These are phyloP conservation scores for Ennomos quercinarius DNA, from an alignment of 2,888 invertebrate genomes.

Conservation along the genomic window DNA sequence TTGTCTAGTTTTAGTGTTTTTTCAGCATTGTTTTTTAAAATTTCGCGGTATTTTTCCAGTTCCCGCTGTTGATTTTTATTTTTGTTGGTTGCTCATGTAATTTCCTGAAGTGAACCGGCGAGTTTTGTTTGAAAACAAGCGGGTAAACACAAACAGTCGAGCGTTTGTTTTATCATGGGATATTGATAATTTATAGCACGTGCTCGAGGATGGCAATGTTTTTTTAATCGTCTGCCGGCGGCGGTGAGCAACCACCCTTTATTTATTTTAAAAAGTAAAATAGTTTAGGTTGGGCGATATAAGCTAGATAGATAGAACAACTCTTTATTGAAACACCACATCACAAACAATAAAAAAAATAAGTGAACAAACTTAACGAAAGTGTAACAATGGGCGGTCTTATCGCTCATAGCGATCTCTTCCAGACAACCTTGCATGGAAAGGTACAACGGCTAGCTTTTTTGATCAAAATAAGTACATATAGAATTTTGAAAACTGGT, in stretches of 20 bases:
- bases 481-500: no score
- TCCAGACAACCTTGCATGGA: no score
- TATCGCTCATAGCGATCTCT: no score
- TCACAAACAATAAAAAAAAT: no score
- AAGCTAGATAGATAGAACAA: no score
- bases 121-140: conserved; percentile 73
- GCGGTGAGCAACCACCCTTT: conserved; percentile 42
- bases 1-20: conserved; percentile 29
- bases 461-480: no score
- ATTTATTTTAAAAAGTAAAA: conserved; percentile 55
- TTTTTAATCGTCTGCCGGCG: conserved; percentile 59
- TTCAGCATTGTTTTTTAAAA: no score
- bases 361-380: no score
- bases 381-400: no score
- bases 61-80: conserved; percentile 34
- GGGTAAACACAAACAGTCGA: conserved; percentile 64
- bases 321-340: no score
- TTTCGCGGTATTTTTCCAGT: conserved; percentile 16
- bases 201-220: conserved; percentile 57
- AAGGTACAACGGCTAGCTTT: no score
- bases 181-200: conserved; percentile 80
- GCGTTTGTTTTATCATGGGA: conserved; percentile 83
- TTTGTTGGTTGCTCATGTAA: conserved; percentile 31
- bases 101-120: conserved; percentile 45
- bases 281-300: conserved; percentile 41